Evolutionary conservation across 2,113 vertebrate genomes (phyloP).

Genomic region (Tragelaphus strepsiceros): DNA sequence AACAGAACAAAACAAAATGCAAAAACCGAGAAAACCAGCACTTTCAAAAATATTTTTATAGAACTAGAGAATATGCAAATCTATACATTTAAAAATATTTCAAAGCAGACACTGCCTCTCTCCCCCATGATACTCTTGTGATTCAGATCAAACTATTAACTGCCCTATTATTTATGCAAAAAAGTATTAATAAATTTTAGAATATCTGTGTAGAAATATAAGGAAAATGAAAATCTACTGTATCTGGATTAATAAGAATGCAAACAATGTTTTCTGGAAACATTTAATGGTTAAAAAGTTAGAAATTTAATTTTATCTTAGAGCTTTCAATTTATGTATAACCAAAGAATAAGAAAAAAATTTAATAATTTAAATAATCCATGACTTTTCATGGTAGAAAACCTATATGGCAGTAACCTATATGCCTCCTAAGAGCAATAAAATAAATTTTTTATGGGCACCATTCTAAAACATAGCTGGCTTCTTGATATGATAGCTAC

Average conservation of each 20-base stretch:
- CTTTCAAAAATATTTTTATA: not conserved
- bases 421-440: not conserved
- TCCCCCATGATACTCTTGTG: not conserved
- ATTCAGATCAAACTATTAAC: not conserved
- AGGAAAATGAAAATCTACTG: not conserved
- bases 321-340: not conserved
- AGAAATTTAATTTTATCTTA: not conserved
- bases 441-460: not conserved
- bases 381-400: not conserved
- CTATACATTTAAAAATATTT: not conserved
- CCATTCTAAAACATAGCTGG: not conserved
- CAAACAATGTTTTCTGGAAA: not conserved
- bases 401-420: not conserved
- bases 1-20: not conserved
- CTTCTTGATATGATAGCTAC: not conserved
- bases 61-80: not conserved
- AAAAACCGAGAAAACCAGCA: not conserved
- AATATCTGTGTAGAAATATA: not conserved
- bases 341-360: not conserved
- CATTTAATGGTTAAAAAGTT: not conserved
- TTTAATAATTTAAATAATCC: not conserved
- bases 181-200: not conserved
- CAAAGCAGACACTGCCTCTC: not conserved
- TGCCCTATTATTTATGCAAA: not conserved
- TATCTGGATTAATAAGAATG: not conserved